These are phyloP conservation scores for Cosmia trapezina DNA, from an alignment of 2,888 invertebrate species.

Conservation along the genomic window DNA sequence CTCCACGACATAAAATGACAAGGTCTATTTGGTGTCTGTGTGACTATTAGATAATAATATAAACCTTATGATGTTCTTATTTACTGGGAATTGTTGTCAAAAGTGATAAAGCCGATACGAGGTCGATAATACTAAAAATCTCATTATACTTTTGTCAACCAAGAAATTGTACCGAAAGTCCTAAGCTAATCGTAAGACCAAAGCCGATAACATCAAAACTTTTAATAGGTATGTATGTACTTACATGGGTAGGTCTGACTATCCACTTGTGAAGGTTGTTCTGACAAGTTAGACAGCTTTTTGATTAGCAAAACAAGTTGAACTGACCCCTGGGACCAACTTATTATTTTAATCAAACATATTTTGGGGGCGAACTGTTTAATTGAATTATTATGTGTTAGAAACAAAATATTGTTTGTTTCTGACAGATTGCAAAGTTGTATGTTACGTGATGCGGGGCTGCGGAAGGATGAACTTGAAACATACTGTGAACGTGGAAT, in stretches of 20 bases:
- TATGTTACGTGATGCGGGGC: slow-evolving; percentile 19
- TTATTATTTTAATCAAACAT: slow-evolving; percentile 59
- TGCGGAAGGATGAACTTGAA: slow-evolving; percentile 18
- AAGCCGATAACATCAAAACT: neutral
- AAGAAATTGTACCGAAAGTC: neutral
- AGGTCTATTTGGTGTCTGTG: neutral
- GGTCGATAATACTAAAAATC: neutral
- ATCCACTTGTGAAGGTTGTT: slow-evolving; percentile 4
- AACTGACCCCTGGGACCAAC: slow-evolving; percentile 24
- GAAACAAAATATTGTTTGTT: slow-evolving; percentile 55
- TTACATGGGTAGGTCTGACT: too few species aligned
- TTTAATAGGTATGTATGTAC: neutral
- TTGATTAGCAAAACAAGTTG: slow-evolving; percentile 43
- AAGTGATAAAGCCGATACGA: neutral
- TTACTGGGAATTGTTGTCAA: neutral
- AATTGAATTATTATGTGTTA: slow-evolving; percentile 60
- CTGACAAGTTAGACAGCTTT: slow-evolving; percentile 48
- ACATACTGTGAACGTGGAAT: neutral
- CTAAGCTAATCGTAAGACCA: neutral
- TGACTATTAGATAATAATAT: neutral
- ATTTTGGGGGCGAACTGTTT: slow-evolving; percentile 37
- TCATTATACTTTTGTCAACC: neutral
- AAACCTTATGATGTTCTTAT: neutral
- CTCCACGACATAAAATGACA: too few species aligned
- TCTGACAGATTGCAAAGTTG: slow-evolving; percentile 47